A percentile compares a stretch with the other conserved stretches of the same genome.
Conservation (phyloP, 2,797 vertebrate species). For the Percopsis omiscomaycus region DNA sequence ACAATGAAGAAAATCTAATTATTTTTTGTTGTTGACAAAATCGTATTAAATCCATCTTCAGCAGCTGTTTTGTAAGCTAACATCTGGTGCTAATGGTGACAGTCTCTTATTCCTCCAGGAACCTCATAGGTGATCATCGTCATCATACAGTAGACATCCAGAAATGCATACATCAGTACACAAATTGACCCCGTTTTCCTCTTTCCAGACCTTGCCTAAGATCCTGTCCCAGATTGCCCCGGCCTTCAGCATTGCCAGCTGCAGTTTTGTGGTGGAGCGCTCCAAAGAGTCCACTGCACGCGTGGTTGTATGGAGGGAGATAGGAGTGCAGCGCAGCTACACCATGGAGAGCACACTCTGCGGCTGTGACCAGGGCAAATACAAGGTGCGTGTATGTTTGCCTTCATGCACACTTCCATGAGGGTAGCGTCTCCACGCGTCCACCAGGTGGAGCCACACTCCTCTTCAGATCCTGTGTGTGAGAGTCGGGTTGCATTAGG, state of each 20-base stretch:
- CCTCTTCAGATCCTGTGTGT: conserved; percentile 12
- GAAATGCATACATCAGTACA: conserved; percentile 4
- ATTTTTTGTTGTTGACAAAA: too few relatives aligned
- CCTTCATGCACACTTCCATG: too few relatives aligned
- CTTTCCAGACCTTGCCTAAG: conserved; percentile 88
- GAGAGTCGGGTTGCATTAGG: background rate
- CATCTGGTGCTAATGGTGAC: background rate
- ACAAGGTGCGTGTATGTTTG: conserved; percentile 82
- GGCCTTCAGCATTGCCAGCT: conserved; percentile 94
- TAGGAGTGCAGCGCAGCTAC: conserved; percentile 95
- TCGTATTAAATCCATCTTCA: background rate
- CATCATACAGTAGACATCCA: too few relatives aligned
- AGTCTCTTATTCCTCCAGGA: background rate
- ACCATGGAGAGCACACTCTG: conserved; percentile 99
- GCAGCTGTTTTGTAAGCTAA: background rate
- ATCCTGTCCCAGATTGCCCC: conserved; percentile 93
- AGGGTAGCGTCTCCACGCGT: background rate
- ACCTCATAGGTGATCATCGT: too few relatives aligned
- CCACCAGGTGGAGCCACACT: conserved; percentile 61
- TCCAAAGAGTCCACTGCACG: conserved; percentile 96
- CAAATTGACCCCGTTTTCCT: background rate
- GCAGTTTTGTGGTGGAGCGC: conserved; percentile 97
- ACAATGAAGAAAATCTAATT: too few relatives aligned
- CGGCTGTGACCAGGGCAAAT: conserved; percentile 97
- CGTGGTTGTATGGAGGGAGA: conserved; percentile 97